Evolutionary conservation across 37 sponge, comb jelly and placozoan genomes (phyloP).

Genomic region (Mnemiopsis leidyi): DNA sequence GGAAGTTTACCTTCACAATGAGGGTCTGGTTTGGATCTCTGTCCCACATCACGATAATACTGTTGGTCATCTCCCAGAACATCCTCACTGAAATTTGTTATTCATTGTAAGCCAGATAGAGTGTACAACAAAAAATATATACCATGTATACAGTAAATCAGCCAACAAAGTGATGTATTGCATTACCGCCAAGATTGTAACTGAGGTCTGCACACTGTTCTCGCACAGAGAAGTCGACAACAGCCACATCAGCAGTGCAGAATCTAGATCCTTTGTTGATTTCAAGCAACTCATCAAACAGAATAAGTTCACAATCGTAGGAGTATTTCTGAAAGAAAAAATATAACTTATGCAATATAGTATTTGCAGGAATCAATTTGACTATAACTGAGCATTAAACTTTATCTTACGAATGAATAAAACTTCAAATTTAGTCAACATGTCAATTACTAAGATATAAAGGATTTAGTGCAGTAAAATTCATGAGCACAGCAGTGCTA

Average conservation of each 20-base stretch:
- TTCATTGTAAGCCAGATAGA: too few relatives aligned
- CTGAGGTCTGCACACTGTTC: constrained; percentile 49
- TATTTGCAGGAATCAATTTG: too few relatives aligned
- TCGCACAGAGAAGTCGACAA: constrained; percentile 49
- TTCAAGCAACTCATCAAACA: constrained; percentile 46
- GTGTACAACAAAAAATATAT: neutral
- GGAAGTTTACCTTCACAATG: constrained; percentile 50
- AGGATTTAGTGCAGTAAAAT: too few relatives aligned
- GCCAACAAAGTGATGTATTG: too few relatives aligned
- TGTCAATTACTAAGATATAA: too few relatives aligned
- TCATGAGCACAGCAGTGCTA: too few relatives aligned
- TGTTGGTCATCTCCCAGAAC: constrained; percentile 58
- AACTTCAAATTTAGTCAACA: too few relatives aligned
- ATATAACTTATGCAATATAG: too few relatives aligned
- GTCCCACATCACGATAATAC: constrained; percentile 56
- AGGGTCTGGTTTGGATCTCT: constrained; percentile 60
- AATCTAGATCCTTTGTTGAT: constrained; percentile 39
- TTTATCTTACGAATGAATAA: too few relatives aligned
- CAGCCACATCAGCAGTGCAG: constrained; percentile 46
- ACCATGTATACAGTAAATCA: too few relatives aligned
- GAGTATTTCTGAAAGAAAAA: constrained; percentile 35
- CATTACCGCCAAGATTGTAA: constrained; percentile 57
- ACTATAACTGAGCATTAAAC: too few relatives aligned
- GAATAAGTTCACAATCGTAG: constrained; percentile 51
- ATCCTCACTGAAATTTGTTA: constrained; percentile 62